Base-by-base conservation (phyloP, 2,797 vertebrate species). In the Eulemur mongoz region DNA sequence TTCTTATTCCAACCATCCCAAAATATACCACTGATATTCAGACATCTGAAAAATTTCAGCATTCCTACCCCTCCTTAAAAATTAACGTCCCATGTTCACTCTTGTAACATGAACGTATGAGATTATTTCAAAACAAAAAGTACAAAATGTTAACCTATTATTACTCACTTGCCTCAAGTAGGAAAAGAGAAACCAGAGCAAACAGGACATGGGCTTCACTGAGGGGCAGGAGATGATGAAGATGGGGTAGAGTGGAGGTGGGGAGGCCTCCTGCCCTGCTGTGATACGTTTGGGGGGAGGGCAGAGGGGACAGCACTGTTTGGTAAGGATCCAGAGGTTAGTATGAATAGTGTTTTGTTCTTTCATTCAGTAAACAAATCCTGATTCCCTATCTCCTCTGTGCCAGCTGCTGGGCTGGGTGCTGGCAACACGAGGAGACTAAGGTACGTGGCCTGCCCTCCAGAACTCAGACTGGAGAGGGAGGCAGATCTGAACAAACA, bases 261-360 rank as follows among this genome's bases (percentile, higher is more conserved):
- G 52, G 54, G 30, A 69, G 13, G 2, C 30, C 13, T 14, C 4
- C 3, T 12, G n/a, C 4, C 48, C 7, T 5, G 4, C 57, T 35
- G 25, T 9, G 18, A 22, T 1, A 18, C 0, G 50, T 61, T 25
- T 25, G 0, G 0, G 48, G 50, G 0, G 7, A 25, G 1, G 1
- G 32, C 1, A 7, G 45, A 57, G n/a, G 18, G 57, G 38, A 7
- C 14, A 13, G 20, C 4, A 7, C 38, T 5, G 2, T 20, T 50
- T 32, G 40, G 6, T n/a, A 30, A 45, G 12, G 73, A 72, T 11
- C 38, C 79, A 67, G 52, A 43, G 1, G 14, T 38, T 38, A 32
- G 4, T 7, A n/a, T 3, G 17, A 50, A 38, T 5, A 8, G 63
- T 1, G 4, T 35, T 67, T 35, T 17, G 32, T 67, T 83, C 61